These are phyloP conservation scores for Vidua chalybeata DNA, from an alignment of 2,113 vertebrate species.

Conservation along the genomic window DNA sequence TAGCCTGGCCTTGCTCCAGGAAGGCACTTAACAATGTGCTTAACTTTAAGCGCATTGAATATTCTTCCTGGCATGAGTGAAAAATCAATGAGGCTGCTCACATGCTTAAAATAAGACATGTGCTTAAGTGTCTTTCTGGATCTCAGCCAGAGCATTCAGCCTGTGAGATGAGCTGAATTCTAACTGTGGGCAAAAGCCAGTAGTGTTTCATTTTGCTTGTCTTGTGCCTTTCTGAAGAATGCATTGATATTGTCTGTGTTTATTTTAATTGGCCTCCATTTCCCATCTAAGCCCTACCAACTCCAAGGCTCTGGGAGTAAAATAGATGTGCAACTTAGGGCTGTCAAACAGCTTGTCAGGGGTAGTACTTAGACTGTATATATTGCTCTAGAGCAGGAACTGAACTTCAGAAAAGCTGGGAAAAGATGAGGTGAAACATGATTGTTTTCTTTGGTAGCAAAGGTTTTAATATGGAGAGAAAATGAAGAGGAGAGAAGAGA, in stretches of 20 bases:
- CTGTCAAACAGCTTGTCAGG: conserved; percentile 67
- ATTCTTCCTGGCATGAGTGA: conserved; percentile 56
- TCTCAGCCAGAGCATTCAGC: not conserved
- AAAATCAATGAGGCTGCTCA: conserved; percentile 60
- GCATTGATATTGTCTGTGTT: conserved; percentile 63
- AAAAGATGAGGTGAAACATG: conserved; percentile 66
- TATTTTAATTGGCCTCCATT: conserved; percentile 68
- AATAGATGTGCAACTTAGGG: conserved; percentile 61
- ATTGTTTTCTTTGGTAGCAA: conserved; percentile 71
- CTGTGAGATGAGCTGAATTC: conserved; percentile 8
- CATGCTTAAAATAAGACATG: conserved; percentile 61
- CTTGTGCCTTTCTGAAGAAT: conserved; percentile 51
- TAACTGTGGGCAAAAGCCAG: conserved; percentile 35
- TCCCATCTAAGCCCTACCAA: conserved; percentile 51
- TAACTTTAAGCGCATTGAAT: conserved; percentile 66
- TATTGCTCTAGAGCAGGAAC: conserved; percentile 57
- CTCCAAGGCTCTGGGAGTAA: conserved; percentile 35
- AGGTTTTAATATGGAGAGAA: conserved; percentile 62
- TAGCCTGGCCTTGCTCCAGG: conserved; percentile 52
- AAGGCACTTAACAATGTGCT: conserved; percentile 66
- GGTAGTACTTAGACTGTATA: conserved; percentile 57
- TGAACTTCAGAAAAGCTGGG: conserved; percentile 64
- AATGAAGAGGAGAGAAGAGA: conserved; percentile 66
- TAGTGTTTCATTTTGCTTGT: conserved; percentile 62
- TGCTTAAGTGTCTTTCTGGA: conserved; percentile 65